Evolutionary conservation across 2,888 invertebrate species (phyloP), one percentile per base, ranked within the genome.

Genomic region (Metalampra italica): DNA sequence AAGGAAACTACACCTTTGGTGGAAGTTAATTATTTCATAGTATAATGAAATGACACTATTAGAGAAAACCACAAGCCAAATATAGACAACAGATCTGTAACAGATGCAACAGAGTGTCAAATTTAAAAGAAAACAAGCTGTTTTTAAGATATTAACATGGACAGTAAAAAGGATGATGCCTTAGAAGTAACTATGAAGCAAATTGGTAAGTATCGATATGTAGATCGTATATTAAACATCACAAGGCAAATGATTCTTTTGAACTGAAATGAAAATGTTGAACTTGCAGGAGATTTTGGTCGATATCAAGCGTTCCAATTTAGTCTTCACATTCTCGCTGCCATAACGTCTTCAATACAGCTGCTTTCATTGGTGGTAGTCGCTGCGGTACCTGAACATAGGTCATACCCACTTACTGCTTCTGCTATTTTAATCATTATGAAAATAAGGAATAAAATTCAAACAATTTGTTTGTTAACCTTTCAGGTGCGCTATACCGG

Each of bases 301-400:
- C 91, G 88, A 60, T 94, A 94, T 60, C 94, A 94, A 72, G 86
- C 82, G 52, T 90, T 89, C 66, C 94, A 94, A 68, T 93, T 92
- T 62, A 76, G 90, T n/a, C 80, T 94, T 7, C 93, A 93, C 68
- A 87, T 93, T 11, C 67, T 94, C 8, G 91, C 92, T 11, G 93
- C 92, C 0, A 68, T 93, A 9, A 92, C 92, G 0, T 93, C 94
- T 8, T 94, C 94, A 5, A 64, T 92, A 40, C 93, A 94, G 67
- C 93, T 94, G 93, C 64, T 94, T 45, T 91, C 92, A 0, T 67
- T 94, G 45, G 90, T 93, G 0, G 93, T 93, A 1, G 93, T 94
- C 0, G 93, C 92, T 0, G 93, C 93, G 0, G 91, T 93, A 7
- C 94, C 93, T 0, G 91, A 91, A 8, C 92, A 93, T 75, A 56